phyloP scores from a whole-genome alignment of 2,113 vertebrate species.

The Hippolais icterina region DNA sequence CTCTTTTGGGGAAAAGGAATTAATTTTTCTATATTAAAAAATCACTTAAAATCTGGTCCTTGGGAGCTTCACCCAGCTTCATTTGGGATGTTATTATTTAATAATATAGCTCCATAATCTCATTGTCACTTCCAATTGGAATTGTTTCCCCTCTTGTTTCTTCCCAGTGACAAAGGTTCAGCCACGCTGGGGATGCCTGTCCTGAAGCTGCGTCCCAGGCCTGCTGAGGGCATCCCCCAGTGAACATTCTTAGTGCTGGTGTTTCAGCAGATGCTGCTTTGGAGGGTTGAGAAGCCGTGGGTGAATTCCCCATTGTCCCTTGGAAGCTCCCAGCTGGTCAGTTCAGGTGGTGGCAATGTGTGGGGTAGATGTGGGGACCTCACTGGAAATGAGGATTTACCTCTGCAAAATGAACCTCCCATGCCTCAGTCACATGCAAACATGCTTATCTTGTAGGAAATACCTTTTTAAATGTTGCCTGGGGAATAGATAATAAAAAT shows the following conservation, averaged over 20 bases:
- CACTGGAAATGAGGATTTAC: neutral
- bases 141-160: neutral
- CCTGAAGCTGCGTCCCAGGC: neutral
- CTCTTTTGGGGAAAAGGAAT: neutral
- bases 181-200: neutral
- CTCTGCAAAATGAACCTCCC: neutral
- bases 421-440: fast-evolving
- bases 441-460: neutral
- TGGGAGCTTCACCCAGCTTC: neutral
- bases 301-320: no score
- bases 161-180: neutral
- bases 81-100: neutral
- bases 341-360: neutral
- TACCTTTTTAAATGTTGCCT: neutral
- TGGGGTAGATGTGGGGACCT: neutral
- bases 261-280: neutral
- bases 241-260: neutral
- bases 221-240: neutral
- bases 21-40: neutral
- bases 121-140: fast-evolving
- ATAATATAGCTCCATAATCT: neutral
- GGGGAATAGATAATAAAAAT: neutral
- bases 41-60: neutral
- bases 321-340: neutral
- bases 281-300: neutral